Conservation (phyloP, 2,888 invertebrate species). For the Ormia ochracea region DNA sequence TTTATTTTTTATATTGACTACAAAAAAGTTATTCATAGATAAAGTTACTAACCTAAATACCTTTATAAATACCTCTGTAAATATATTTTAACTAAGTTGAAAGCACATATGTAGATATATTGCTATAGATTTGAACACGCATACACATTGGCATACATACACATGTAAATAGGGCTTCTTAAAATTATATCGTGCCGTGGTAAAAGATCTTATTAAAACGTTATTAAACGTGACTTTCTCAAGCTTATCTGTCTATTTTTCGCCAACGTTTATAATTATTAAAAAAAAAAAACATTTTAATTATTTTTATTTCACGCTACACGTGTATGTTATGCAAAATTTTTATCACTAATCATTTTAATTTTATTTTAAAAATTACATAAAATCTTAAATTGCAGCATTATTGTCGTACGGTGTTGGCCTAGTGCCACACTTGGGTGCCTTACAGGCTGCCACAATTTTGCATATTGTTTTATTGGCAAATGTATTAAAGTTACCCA, state of each 20-base stretch:
- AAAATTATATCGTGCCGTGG: no score
- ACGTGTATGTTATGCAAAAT: neutral
- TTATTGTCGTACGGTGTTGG: constrained; percentile 49
- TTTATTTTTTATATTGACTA: no score
- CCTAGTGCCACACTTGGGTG: constrained; percentile 55
- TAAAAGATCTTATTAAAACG: no score
- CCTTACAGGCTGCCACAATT: constrained; percentile 49
- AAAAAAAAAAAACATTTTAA: neutral
- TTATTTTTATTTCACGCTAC: neutral
- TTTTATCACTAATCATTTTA: neutral
- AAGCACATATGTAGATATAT: no score
- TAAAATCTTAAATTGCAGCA: constrained; percentile 47
- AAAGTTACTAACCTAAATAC: no score
- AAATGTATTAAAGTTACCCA: constrained; percentile 77
- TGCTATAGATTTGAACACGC: no score
- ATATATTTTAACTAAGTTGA: no score
- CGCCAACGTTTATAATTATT: neutral
- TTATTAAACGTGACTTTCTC: neutral
- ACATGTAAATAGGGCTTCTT: no score
- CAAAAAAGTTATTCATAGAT: no score
- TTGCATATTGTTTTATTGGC: constrained; percentile 72
- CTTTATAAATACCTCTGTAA: no score
- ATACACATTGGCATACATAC: no score
- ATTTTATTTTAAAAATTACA: neutral
- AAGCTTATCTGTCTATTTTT: neutral